phyloP scores from a whole-genome alignment of 2,113 vertebrate species.

The Condylura cristata region DNA sequence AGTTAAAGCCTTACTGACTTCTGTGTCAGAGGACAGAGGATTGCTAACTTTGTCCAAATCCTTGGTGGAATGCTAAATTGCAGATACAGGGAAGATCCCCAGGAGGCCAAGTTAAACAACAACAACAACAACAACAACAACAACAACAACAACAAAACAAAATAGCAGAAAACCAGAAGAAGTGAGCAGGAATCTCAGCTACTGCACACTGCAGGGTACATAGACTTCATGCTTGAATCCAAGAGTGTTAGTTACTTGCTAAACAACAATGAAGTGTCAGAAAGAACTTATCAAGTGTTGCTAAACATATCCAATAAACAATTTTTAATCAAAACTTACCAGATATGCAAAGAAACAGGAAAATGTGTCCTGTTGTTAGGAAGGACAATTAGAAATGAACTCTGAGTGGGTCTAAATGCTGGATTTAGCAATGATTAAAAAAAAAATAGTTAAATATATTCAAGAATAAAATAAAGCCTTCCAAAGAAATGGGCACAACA shows the following conservation, averaged over 20 bases:
- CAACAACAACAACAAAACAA: no score
- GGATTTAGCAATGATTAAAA: slow-evolving; percentile 10
- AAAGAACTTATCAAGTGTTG: neutral
- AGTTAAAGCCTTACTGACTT: neutral
- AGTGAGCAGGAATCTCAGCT: neutral
- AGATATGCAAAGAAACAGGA: slow-evolving; percentile 36
- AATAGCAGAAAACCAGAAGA: neutral
- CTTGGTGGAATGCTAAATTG: neutral
- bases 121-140: no score
- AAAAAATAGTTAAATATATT: slow-evolving; percentile 3
- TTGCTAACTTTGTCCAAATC: neutral
- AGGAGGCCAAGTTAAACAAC: neutral
- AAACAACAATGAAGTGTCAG: neutral
- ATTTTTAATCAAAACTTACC: neutral
- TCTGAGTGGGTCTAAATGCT: neutral
- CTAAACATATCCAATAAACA: neutral
- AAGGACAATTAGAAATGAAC: neutral
- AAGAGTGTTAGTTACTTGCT: neutral
- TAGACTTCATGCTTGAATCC: neutral
- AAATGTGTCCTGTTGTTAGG: neutral
- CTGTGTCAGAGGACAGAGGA: neutral
- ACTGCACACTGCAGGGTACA: neutral
- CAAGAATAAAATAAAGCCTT: neutral
- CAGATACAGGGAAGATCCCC: neutral
- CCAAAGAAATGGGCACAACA: neutral